Base-by-base conservation (phyloP, 2,888 invertebrate species). In the Chrysina gloriosa region DNA sequence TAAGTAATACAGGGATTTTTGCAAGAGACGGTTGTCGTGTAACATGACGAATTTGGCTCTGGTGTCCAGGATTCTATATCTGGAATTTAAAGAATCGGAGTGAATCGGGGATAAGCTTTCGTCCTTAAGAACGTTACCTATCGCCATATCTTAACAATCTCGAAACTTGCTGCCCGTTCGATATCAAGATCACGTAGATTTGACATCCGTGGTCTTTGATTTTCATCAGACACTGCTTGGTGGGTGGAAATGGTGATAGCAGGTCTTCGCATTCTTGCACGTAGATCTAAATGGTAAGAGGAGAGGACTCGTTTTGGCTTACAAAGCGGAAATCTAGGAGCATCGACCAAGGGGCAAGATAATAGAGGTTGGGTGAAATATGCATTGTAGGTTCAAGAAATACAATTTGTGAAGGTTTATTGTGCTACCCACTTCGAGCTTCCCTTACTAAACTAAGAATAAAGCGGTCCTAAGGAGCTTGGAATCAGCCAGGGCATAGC, bases 61-160 rank as follows among this genome's bases (percentile, higher is more conserved):
- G 0, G 92, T 90, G 77, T 93, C 89, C 45, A 94, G 78, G 16
- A 92, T 83, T 4, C 92, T 86, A 78, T 90, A 85, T 69, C 92
- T 92, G 79, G 34, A 9, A 14, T 3, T 23, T 9, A 56, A 7
- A 66, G 47, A 50, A 7, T 31, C 31, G 2, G n/a, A n/a, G 7
- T 31, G n/a, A 4, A n/a, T n/a, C n/a, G n/a, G n/a, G n/a, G n/a
- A n/a, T n/a, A 31, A 31, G n/a, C n/a, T 2, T 31, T n/a, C 7
- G n/a, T 31, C n/a, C 31, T 31, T 9, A 31, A 31, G 9, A 9
- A 3, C 7, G 6, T 16, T 80, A 90, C 88, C 89, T 87, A 79
- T 94, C 92, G 0, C 90, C 87, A 80, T 90, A 94, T 74, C 84
- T 83, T n/a, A 94, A 79, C 25, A 94, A 84, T 68, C 90, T 83